A percentile compares a stretch with the other conserved stretches of the same genome.
Conservation (phyloP, 2,888 invertebrate species). For the Caenorhabditis parvicauda region DNA sequence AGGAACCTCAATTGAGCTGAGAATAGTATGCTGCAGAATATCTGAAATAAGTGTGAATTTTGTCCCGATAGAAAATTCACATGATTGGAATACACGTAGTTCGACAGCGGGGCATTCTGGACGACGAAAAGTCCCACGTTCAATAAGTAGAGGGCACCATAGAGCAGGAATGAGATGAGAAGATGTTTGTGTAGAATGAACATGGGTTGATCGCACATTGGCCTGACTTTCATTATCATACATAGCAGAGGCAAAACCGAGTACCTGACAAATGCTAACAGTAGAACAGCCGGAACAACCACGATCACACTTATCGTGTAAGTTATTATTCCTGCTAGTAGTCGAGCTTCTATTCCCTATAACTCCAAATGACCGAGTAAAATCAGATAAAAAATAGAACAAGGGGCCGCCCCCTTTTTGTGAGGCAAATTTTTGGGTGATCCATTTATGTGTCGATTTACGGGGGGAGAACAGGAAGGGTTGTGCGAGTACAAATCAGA, state of each 20-base stretch:
- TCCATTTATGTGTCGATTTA: too few species aligned
- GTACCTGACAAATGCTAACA: conserved; percentile 36
- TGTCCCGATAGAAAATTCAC: conserved; percentile 24
- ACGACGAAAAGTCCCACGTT: conserved; percentile 49
- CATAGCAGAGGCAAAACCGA: not conserved
- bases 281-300: conserved; percentile 51
- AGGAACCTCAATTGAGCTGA: conserved; percentile 62
- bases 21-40: conserved; percentile 53
- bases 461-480: too few species aligned
- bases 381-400: too few species aligned
- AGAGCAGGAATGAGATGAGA: conserved; percentile 52
- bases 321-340: conserved; percentile 45
- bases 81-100: conserved; percentile 45
- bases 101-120: conserved; percentile 37
- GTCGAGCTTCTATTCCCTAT: conserved; percentile 31
- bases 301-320: conserved; percentile 46
- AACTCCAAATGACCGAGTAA: conserved; percentile 10
- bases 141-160: conserved; percentile 48
- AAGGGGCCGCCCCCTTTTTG: too few species aligned
- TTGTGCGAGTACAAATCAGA: too few species aligned
- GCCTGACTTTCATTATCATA: conserved; percentile 29
- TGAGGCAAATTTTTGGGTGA: too few species aligned
- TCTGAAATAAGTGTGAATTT: conserved; percentile 36
- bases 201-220: conserved; percentile 47
- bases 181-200: conserved; percentile 56